Evolutionary conservation across 64 coral and sea anemone genomes (phyloP).

Genomic region (Montipora cactus): DNA sequence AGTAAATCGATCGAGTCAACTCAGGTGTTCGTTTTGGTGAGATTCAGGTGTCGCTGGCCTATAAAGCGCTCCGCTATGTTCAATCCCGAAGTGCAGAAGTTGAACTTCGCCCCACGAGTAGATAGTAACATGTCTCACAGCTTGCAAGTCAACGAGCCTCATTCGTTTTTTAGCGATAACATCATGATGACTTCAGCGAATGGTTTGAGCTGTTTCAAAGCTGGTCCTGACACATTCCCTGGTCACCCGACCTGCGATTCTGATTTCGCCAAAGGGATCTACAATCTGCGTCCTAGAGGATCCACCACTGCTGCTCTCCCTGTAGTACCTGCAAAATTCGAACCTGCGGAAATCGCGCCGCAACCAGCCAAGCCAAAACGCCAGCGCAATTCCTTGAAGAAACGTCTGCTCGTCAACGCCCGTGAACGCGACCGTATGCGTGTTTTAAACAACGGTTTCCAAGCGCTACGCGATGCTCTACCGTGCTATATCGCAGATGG

Average conservation of each 20-base stretch:
- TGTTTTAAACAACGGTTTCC: constrained; percentile 92
- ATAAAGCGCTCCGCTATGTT: constrained; percentile 34
- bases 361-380: constrained; percentile 81
- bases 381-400: constrained; percentile 91
- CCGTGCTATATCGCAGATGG: constrained; percentile 99
- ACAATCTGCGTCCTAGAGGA: constrained; percentile 88
- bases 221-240: constrained; percentile 56
- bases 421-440: constrained; percentile 95
- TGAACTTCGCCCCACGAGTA: not conserved
- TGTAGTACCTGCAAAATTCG: constrained; percentile 41
- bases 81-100: constrained; percentile 28
- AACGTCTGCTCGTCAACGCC: constrained; percentile 94
- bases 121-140: constrained; percentile 30
- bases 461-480: constrained; percentile 88
- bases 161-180: constrained; percentile 74
- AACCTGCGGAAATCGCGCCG: constrained; percentile 53
- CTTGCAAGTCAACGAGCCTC: constrained; percentile 34
- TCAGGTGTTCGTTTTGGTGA: constrained; percentile 8
- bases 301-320: constrained; percentile 44
- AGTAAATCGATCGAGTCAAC: not conserved
- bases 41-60: constrained; percentile 37
- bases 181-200: constrained; percentile 55
- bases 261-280: constrained; percentile 93
- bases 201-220: constrained; percentile 51
- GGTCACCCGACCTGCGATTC: constrained; percentile 40